A percentile compares a stretch with the other conserved stretches of the same genome.
Evolutionary conservation across 1,140 invertebrate species (phyloP).

Genomic region (Condylostylus longicornis): DNA sequence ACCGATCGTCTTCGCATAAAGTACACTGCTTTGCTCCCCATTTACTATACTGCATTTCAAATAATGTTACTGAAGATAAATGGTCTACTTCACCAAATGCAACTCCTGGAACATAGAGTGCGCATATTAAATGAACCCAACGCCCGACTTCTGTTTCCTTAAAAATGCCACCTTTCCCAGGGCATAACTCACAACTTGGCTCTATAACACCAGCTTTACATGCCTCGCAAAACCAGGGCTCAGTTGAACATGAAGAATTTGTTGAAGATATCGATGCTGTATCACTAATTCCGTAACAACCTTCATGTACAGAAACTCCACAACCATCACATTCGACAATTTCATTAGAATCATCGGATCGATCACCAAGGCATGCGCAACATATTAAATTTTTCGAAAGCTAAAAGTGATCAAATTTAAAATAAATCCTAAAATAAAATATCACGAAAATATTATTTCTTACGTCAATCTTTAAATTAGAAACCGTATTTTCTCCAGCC

Average conservation of each 20-base stretch:
- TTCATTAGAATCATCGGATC: constrained; percentile 85
- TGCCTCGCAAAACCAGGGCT: constrained; percentile 98
- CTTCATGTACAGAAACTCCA: constrained; percentile 91
- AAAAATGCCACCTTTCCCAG: constrained; percentile 80
- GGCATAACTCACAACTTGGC: constrained; percentile 78
- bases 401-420: neutral
- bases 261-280: constrained; percentile 78
- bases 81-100: constrained; percentile 90
- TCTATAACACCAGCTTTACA: constrained; percentile 79
- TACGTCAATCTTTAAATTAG: neutral
- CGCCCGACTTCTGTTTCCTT: constrained; percentile 92
- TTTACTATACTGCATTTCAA: constrained; percentile 88
- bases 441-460: neutral
- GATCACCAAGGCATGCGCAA: constrained; percentile 82
- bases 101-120: constrained; percentile 90
- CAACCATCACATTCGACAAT: constrained; percentile 95
- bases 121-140: constrained; percentile 96
- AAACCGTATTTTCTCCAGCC: neutral
- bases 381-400: constrained; percentile 52
- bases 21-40: constrained; percentile 84
- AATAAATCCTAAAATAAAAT: constrained; percentile 5
- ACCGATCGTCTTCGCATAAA: constrained; percentile 72
- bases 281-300: constrained; percentile 92
- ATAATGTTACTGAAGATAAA: constrained; percentile 71
- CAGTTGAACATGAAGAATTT: constrained; percentile 81